These are phyloP conservation scores for Lutraria rhynchaena DNA, from an alignment of 1,140 invertebrate species.

Conservation along the genomic window DNA sequence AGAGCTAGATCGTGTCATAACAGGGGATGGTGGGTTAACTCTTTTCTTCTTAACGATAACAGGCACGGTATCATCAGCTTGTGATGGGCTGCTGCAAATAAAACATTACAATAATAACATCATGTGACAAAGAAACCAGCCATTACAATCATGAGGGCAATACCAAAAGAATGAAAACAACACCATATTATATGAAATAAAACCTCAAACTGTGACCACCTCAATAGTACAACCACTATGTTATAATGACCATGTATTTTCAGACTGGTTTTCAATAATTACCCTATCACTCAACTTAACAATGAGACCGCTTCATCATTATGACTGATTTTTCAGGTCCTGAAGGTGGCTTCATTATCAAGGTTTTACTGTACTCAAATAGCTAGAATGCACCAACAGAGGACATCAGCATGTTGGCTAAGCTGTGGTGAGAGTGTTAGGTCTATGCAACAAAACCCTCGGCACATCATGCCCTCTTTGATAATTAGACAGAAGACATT, in stretches of 20 bases:
- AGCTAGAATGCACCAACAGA: neutral
- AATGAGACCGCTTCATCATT: too few species aligned
- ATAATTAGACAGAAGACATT: too few species aligned
- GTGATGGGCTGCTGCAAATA: neutral
- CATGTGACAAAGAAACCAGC: neutral
- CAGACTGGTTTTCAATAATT: too few species aligned
- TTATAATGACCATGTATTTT: too few species aligned
- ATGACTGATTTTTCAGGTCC: too few species aligned
- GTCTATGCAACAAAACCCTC: neutral
- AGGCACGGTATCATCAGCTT: conserved; percentile 10
- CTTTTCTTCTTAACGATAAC: conserved; percentile 22
- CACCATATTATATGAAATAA: neutral
- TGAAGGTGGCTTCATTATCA: too few species aligned
- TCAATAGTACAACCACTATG: too few species aligned
- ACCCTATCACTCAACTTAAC: too few species aligned
- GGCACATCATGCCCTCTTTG: too few species aligned
- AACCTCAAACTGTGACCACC: too few species aligned
- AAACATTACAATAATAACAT: neutral
- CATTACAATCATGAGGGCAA: neutral
- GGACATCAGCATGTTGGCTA: too few species aligned
- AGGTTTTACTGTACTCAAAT: too few species aligned
- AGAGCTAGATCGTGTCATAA: neutral
- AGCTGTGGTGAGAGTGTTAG: neutral
- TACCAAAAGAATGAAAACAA: neutral
- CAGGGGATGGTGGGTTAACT: conserved; percentile 7